phyloP scores from a whole-genome alignment of 2,113 vertebrate species.

The Stigmatopora argus region DNA sequence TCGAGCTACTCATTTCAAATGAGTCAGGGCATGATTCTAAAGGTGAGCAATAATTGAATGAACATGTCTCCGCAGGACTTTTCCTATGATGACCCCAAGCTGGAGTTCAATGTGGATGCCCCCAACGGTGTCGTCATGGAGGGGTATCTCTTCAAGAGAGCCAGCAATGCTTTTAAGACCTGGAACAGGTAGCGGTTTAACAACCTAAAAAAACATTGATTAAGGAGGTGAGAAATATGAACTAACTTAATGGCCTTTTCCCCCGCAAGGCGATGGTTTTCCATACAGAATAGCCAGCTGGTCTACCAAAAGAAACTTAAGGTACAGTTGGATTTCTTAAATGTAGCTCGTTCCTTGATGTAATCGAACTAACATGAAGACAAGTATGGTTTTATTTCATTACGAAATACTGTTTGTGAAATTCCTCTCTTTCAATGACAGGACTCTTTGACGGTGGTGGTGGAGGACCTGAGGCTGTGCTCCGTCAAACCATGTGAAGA shows the following conservation, averaged over 20 bases:
- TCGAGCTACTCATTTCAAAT: neutral
- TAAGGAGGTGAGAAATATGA: neutral
- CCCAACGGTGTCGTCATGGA: slow-evolving; percentile 76
- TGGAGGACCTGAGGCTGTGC: slow-evolving; percentile 90
- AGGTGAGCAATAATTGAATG: neutral
- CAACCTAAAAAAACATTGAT: no score
- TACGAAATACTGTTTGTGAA: neutral
- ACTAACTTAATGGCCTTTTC: slow-evolving; percentile 6
- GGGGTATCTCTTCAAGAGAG: slow-evolving; percentile 74
- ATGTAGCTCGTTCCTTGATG: neutral
- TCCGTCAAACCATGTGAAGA: slow-evolving; percentile 96
- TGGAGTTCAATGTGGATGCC: slow-evolving; percentile 74
- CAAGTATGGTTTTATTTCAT: neutral
- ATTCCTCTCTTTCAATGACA: slow-evolving; percentile 37
- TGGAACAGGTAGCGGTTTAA: slow-evolving; percentile 67
- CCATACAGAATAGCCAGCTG: slow-evolving; percentile 97
- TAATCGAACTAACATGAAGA: neutral
- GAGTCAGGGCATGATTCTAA: neutral
- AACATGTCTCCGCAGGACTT: slow-evolving; percentile 58
- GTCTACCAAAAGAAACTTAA: slow-evolving; percentile 99
- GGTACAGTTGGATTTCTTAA: slow-evolving; percentile 60
- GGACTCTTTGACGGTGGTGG: slow-evolving; percentile 94
- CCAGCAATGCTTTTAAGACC: slow-evolving; percentile 75
- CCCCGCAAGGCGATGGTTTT: slow-evolving; percentile 90
- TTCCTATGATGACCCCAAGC: slow-evolving; percentile 69